Evolutionary conservation across 2,797 vertebrate species (phyloP).

Genomic region (Holocentrus rufus): DNA sequence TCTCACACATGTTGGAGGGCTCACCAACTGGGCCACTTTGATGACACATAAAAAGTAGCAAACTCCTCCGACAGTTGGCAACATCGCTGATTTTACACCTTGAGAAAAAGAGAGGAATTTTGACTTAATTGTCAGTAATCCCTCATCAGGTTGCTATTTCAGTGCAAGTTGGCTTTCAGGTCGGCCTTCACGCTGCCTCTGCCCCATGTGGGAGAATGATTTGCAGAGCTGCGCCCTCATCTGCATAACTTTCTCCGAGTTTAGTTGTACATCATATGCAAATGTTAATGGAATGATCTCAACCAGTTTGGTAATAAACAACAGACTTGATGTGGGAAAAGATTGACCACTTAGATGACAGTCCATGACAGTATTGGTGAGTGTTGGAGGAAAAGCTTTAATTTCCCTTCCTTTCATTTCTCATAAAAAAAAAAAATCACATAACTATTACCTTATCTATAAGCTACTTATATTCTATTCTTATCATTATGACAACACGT

Average conservation of each 20-base stretch:
- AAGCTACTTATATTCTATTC: background rate
- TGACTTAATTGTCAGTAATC: conserved; percentile 31
- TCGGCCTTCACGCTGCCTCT: too few species aligned
- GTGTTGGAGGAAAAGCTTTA: background rate
- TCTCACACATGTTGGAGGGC: conserved; percentile 81
- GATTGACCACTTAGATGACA: conserved; percentile 2
- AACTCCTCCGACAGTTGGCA: conserved; percentile 66
- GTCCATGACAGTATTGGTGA: background rate
- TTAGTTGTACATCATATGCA: conserved; percentile 32
- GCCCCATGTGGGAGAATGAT: conserved; percentile 31
- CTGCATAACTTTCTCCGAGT: conserved; percentile 12
- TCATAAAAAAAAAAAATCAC: too few species aligned
- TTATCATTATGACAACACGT: background rate
- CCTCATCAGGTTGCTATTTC: conserved; percentile 37
- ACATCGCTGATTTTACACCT: conserved; percentile 54
- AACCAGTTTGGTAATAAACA: conserved; percentile 20
- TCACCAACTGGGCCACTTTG: conserved; percentile 80
- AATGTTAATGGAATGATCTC: conserved; percentile 16
- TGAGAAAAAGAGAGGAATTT: conserved; percentile 22
- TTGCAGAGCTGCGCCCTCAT: conserved; percentile 22
- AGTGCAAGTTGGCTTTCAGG: conserved; percentile 44
- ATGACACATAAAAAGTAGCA: conserved; percentile 69
- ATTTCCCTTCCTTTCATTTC: conserved; percentile 17
- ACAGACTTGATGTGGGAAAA: conserved; percentile 10
- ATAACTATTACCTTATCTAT: background rate